Evolutionary conservation across 2,797 vertebrate genomes (phyloP), one percentile per base, ranked within the genome.

Genomic region (Bryconaethiops microstoma): DNA sequence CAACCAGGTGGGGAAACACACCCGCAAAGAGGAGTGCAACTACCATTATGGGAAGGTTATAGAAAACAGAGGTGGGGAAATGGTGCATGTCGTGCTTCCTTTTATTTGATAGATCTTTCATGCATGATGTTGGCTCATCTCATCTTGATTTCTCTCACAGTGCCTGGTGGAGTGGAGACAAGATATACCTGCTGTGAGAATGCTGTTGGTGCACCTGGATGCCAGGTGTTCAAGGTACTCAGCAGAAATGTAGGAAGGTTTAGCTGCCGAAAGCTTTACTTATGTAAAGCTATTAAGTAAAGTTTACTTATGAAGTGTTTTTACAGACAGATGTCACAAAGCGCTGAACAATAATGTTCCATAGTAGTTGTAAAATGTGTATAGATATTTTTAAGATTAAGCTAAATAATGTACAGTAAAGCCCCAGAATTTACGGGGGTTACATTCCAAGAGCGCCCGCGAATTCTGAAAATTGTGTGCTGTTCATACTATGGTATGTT

Each of bases 161-260:
- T 96, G 25, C 92, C 94, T 0, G 91, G 95, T 75, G 94, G 95
- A 5, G 88, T 94, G 54, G 95, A 96, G 88, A 95, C 93, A 0
- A 84, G 75, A 74, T 96, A 95, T 72, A 95, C 91, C 78, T 97
- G 95, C 88, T 97, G 95, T 85, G 92, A 95, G 87, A 94, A 89
- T 79, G 88, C 92, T 12, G 92, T 95, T 85, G 95, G 94, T 23
- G 90, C 92, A 17, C 85, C 92, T 19, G 92, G 94, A 77, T 97
- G 95, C 86, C 95, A 95, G 83, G 88, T 92, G 8, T 91, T 95
- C 80, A 94, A 95, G 94, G 96, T 96, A 90, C 9, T 73, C 14
- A 13, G 68, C 29, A 13, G 52, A n/a, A n/a, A 59, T 59, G 19
- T n/a, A 19, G n/a, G 55, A 54, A 19, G 17, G 17, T 19, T 35